These are phyloP conservation scores for Acrocyrtus sp. DNA, from an alignment of 2,888 invertebrate species.

Conservation along the genomic window DNA sequence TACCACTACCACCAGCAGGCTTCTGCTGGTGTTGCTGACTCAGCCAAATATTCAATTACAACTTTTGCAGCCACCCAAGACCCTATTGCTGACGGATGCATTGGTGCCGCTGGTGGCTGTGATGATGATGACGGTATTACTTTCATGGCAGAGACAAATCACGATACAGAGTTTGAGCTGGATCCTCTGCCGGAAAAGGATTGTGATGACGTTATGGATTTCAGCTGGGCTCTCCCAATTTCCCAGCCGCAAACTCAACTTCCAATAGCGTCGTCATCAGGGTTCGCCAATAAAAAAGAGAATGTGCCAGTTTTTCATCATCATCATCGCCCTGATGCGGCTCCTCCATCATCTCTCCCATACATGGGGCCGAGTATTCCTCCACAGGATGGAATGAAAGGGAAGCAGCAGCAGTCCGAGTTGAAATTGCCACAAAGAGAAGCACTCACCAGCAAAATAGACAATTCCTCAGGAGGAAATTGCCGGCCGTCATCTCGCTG, in stretches of 20 bases:
- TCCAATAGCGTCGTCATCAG: not conserved
- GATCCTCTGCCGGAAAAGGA: conserved; percentile 56
- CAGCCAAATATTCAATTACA: conserved; percentile 38
- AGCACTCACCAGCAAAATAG: not conserved
- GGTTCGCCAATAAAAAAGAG: no score
- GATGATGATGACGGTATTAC: not conserved
- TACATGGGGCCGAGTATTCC: no score
- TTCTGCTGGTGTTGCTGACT: conserved; percentile 1
- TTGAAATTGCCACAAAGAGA: not conserved
- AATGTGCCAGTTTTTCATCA: no score
- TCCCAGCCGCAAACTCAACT: not conserved
- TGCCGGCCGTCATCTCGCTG: conserved; percentile 42
- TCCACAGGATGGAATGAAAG: not conserved
- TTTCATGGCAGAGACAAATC: conserved; percentile 39
- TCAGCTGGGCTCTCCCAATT: conserved; percentile 11
- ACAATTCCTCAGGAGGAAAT: conserved; percentile 12
- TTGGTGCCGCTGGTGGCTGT: not conserved
- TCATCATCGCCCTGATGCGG: no score
- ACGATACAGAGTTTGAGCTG: conserved; percentile 56
- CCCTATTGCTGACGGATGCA: not conserved
- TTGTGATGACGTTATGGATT: conserved; percentile 32
- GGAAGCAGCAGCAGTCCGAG: not conserved
- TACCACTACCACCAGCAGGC: not conserved
- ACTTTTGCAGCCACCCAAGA: not conserved
- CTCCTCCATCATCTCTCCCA: no score